These are phyloP conservation scores for Stichodactyla helianthus DNA, from an alignment of 64 coral and sea anemone genomes.

Conservation along the genomic window DNA sequence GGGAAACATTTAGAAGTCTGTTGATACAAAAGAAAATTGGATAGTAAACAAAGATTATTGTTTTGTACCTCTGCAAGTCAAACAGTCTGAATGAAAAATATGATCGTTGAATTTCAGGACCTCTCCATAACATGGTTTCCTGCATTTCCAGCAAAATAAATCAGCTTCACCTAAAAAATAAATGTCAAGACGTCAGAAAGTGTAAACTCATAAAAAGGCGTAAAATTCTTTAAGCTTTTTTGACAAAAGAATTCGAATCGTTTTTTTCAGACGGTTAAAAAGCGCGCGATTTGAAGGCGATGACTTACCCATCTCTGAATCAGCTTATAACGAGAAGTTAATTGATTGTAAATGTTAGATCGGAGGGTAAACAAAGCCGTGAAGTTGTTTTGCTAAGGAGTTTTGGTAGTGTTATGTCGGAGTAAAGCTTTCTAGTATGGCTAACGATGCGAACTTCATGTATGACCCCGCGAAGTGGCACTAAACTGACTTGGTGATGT, in stretches of 20 bases:
- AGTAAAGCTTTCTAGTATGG: neutral
- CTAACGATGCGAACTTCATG: too few relatives aligned
- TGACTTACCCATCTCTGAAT: neutral
- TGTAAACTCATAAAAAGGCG: neutral
- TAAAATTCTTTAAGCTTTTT: neutral
- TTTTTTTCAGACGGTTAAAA: neutral
- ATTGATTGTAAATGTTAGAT: constrained; percentile 3
- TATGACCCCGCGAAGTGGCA: too few relatives aligned
- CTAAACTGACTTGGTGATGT: too few relatives aligned
- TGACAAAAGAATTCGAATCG: neutral
- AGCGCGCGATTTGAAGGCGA: constrained; percentile 6
- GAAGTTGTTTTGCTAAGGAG: neutral
- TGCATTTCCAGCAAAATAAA: constrained; percentile 32
- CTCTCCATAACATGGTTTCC: constrained; percentile 70
- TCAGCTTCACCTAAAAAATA: neutral
- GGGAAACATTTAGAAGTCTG: neutral
- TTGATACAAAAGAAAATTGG: neutral
- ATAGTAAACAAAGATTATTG: neutral
- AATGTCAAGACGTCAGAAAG: neutral
- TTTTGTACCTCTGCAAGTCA: constrained; percentile 66
- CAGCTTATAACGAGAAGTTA: neutral
- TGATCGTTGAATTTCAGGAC: constrained; percentile 63
- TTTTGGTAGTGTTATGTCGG: neutral
- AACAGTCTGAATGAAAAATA: constrained; percentile 67
- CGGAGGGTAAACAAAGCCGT: constrained; percentile 8